Percentiles rank a stretch among this genome's conserved stretches.
Conservation (phyloP, 2,888 invertebrate genomes). For the Athetis lepigone region DNA sequence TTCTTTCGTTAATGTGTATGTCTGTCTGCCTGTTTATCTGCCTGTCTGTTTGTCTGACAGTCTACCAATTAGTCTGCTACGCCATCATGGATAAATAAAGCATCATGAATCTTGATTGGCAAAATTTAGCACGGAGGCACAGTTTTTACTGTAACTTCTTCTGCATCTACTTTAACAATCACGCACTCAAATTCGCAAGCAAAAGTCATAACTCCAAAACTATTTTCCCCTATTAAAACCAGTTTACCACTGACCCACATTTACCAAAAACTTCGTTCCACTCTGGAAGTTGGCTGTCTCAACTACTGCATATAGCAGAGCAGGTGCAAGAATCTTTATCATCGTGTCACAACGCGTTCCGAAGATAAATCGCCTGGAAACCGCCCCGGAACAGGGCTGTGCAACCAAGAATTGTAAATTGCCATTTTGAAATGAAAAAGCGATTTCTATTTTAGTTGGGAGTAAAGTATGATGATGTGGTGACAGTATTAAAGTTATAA, state of each 20-base stretch:
- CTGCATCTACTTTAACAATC: too few relatives aligned
- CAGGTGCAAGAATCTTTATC: slow-evolving; percentile 64
- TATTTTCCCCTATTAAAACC: background rate
- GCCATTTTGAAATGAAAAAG: background rate
- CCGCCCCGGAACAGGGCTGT: slow-evolving; percentile 41
- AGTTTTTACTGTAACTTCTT: too few relatives aligned
- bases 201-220: background rate
- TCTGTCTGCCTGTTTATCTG: too few relatives aligned
- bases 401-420: background rate
- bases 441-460: background rate
- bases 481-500: background rate
- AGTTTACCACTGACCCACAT: slow-evolving; percentile 20
- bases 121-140: too few relatives aligned
- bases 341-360: slow-evolving; percentile 42
- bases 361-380: slow-evolving; percentile 55
- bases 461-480: background rate
- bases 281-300: slow-evolving; percentile 23
- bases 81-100: too few relatives aligned
- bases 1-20: too few relatives aligned
- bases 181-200: too few relatives aligned
- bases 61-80: too few relatives aligned
- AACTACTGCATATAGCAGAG: slow-evolving; percentile 24
- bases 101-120: too few relatives aligned
- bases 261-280: slow-evolving; percentile 19
- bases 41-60: too few relatives aligned